phyloP scores from a whole-genome alignment of 2,113 vertebrate genomes.

The Apistogramma diplotaenia region DNA sequence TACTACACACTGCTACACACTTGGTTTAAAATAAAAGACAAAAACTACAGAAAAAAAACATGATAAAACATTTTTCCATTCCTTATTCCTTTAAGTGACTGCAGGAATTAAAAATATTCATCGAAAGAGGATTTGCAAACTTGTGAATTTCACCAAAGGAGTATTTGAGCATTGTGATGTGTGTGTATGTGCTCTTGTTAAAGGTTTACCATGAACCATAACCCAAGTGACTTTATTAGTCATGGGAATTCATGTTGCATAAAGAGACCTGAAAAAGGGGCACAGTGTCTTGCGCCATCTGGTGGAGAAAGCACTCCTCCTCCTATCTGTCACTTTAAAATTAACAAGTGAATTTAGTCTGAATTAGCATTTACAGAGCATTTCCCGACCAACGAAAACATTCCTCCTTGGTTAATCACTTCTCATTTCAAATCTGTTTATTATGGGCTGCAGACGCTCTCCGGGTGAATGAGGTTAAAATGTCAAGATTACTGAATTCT shows the following conservation, averaged over 20 bases:
- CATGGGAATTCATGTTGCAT: not conserved
- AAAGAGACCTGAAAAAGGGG: not conserved
- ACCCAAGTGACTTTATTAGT: not conserved
- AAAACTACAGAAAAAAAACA: not conserved
- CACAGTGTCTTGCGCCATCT: constrained; percentile 26
- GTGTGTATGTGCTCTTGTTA: not conserved
- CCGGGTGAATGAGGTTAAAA: not conserved
- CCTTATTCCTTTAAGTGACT: not conserved
- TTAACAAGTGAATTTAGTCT: not conserved
- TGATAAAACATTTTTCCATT: not conserved
- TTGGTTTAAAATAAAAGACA: not conserved
- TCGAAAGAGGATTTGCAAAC: not conserved
- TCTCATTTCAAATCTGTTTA: not conserved
- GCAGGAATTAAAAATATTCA: not conserved
- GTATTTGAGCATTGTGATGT: not conserved
- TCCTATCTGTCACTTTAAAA: not conserved
- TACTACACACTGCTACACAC: not conserved
- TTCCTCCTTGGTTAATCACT: not conserved
- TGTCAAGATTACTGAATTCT: not conserved
- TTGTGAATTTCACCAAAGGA: too few relatives aligned
- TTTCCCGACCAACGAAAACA: not conserved
- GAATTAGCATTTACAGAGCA: not conserved
- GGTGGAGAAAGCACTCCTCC: constrained; percentile 2
- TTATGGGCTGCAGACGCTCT: not conserved
- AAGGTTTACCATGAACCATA: not conserved